Conservation (phyloP, 2,113 vertebrate genomes). For the Thalassarche chlororhynchos region DNA sequence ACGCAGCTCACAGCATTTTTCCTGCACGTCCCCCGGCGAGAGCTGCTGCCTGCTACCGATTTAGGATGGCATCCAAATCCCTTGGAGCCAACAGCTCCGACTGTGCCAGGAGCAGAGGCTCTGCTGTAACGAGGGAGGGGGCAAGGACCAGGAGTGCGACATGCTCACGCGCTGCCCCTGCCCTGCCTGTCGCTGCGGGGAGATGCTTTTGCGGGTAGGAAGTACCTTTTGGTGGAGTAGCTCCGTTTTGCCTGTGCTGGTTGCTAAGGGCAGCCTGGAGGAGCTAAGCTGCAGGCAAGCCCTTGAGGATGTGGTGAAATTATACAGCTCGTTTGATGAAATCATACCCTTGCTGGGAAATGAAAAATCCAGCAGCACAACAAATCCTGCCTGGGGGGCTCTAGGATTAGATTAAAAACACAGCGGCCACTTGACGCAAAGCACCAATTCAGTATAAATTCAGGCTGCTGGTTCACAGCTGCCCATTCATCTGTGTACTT, state of each 20-base stretch:
- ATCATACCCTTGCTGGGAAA: background rate
- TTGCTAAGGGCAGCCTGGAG: constrained; percentile 11
- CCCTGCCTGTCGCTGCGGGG: rapidly evolving
- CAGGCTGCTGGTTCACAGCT: background rate
- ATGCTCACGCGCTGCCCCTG: rapidly evolving
- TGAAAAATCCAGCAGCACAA: background rate
- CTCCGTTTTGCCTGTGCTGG: background rate
- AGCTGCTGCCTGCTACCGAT: background rate
- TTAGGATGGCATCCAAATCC: background rate
- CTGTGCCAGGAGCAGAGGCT: background rate
- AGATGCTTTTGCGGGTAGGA: background rate
- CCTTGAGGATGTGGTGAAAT: background rate
- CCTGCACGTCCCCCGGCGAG: rapidly evolving
- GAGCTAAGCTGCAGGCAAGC: background rate
- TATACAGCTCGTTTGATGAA: constrained; percentile 36
- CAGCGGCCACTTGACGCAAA: background rate
- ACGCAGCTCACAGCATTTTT: background rate
- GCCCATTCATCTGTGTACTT: rapidly evolving
- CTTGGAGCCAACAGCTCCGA: background rate
- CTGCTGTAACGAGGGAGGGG: background rate
- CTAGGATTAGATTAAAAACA: background rate
- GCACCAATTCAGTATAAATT: background rate
- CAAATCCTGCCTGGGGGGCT: constrained; percentile 13
- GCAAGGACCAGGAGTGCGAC: background rate
- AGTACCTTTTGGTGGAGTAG: background rate